Evolutionary conservation across 2,888 invertebrate species (phyloP).

Genomic region (Beris morrisii): DNA sequence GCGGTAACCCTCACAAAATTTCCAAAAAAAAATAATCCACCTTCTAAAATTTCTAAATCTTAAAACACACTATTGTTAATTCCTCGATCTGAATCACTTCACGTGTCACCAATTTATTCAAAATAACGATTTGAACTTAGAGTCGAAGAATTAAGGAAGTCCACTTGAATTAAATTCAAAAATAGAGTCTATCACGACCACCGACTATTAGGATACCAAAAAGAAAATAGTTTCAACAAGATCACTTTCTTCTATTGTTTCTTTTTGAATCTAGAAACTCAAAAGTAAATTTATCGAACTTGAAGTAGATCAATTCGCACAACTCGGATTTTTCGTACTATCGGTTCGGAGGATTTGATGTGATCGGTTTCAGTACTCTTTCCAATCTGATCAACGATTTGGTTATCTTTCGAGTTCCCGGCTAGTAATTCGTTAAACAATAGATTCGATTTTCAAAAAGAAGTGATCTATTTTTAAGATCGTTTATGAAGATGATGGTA

Average conservation of each 20-base stretch:
- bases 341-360: conserved; percentile 1
- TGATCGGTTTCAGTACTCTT: conserved; percentile 6
- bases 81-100: no score
- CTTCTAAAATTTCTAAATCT: no score
- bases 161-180: conserved; percentile 23
- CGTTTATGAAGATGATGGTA: no score
- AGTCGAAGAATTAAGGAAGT: conserved; percentile 15
- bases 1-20: no score
- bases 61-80: no score
- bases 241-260: conserved; percentile 15
- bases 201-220: background rate
- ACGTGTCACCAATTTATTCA: no score
- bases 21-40: no score
- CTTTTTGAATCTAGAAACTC: no score
- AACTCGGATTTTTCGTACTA: background rate
- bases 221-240: conserved; percentile 10
- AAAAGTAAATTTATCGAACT: background rate
- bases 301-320: background rate
- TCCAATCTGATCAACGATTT: conserved; percentile 8
- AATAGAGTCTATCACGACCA: conserved; percentile 1
- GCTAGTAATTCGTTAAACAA: no score
- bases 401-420: background rate
- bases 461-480: no score
- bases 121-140: background rate
- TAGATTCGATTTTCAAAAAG: no score